Conservation (phyloP, 2,797 vertebrate species). For the Prunella strophiata region DNA sequence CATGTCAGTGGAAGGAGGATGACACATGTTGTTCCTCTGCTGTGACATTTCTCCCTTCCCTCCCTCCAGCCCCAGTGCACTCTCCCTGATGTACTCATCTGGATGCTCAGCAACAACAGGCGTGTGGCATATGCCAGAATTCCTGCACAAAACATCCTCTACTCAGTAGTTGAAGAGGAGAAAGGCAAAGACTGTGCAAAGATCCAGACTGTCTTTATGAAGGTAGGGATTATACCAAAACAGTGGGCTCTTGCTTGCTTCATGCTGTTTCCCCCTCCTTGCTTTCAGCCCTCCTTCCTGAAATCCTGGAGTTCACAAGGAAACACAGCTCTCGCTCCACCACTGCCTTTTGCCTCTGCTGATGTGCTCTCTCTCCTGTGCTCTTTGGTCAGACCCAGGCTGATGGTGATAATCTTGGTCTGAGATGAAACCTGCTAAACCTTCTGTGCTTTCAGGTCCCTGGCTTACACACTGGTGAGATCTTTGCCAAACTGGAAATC, state of each 20-base stretch:
- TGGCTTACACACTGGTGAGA: constrained; percentile 80
- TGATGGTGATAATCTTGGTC: not conserved
- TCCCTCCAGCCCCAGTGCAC: constrained; percentile 87
- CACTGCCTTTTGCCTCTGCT: not conserved
- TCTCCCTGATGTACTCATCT: constrained; percentile 88
- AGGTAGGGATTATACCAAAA: constrained; percentile 72
- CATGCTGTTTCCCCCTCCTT: not conserved
- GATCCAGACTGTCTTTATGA: constrained; percentile 87
- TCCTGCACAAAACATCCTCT: constrained; percentile 87
- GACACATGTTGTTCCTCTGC: not conserved
- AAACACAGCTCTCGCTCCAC: not conserved
- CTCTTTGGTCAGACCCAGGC: constrained; percentile 69
- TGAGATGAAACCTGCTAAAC: not conserved
- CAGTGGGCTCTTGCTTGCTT: not conserved
- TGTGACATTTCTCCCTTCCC: not conserved
- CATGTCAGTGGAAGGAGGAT: not conserved
- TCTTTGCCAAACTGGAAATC: constrained; percentile 91
- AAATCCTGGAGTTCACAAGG: not conserved
- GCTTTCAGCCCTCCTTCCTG: not conserved
- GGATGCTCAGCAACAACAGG: constrained; percentile 86
- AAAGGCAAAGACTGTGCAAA: constrained; percentile 89
- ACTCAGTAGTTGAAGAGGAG: constrained; percentile 91
- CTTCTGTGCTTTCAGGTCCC: constrained; percentile 79
- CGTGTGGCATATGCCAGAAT: constrained; percentile 86
- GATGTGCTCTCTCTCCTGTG: not conserved